Evolutionary conservation across 1,140 invertebrate genomes (phyloP).

Genomic region (Bombus terrestris): DNA sequence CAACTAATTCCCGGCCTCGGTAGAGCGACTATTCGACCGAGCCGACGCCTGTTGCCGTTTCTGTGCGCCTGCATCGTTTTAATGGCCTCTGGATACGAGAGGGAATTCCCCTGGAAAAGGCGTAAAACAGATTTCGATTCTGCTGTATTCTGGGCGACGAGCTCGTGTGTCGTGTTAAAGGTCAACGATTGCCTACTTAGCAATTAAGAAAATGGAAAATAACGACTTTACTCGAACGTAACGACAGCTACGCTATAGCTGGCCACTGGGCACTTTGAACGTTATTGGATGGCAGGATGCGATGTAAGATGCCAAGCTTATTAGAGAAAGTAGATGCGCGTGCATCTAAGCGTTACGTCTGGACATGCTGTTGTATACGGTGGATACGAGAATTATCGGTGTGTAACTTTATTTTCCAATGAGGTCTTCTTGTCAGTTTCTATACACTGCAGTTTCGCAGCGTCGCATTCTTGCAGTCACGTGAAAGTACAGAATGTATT

Average conservation of each 20-base stretch:
- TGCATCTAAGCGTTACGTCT: background rate
- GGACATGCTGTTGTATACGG: too few relatives aligned
- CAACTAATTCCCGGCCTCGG: conserved; percentile 28
- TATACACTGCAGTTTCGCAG: too few relatives aligned
- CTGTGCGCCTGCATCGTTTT: background rate
- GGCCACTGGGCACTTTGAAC: background rate
- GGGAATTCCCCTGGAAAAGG: background rate
- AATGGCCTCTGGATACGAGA: too few relatives aligned
- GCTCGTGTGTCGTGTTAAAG: too few relatives aligned
- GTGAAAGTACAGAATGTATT: too few relatives aligned
- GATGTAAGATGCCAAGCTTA: background rate
- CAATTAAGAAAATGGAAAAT: conserved; percentile 46
- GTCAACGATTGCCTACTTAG: background rate
- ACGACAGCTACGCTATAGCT: background rate
- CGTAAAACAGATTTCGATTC: conserved; percentile 3
- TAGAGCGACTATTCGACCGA: conserved; percentile 46
- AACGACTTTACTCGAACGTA: conserved; percentile 7
- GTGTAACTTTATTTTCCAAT: too few relatives aligned
- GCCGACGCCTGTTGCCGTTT: conserved; percentile 19
- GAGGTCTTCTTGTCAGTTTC: too few relatives aligned
- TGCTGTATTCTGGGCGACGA: too few relatives aligned
- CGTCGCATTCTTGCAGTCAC: too few relatives aligned
- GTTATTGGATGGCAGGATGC: conserved; percentile 5
- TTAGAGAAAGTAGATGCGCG: background rate
- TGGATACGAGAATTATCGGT: too few relatives aligned